phyloP scores from a whole-genome alignment of 2,113 vertebrate genomes.

The Chamaea fasciata region DNA sequence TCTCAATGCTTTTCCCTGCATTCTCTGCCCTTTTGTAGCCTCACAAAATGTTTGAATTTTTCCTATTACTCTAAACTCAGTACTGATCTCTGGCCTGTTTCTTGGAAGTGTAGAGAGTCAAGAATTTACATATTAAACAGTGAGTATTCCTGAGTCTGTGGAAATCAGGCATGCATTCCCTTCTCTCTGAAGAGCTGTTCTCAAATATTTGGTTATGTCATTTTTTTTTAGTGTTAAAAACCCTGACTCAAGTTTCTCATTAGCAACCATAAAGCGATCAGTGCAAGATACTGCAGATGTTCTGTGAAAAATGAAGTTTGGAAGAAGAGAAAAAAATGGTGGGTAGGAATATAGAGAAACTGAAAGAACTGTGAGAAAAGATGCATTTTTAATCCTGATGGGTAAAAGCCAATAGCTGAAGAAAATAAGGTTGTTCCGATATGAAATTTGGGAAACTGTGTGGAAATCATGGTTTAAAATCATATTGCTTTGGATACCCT shows the following conservation, averaged over 20 bases:
- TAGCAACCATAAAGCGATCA: slow-evolving; percentile 3
- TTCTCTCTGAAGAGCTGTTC: slow-evolving; percentile 12
- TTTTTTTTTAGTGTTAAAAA: slow-evolving; percentile 21
- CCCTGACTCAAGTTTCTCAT: slow-evolving; percentile 7
- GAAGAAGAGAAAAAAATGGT: slow-evolving; percentile 8
- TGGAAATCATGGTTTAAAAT: neutral
- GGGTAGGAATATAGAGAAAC: neutral
- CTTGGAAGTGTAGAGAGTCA: neutral
- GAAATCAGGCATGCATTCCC: neutral
- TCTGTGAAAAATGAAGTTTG: slow-evolving; percentile 45
- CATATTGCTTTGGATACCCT: slow-evolving; percentile 13
- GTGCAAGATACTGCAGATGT: slow-evolving; percentile 42
- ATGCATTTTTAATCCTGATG: neutral
- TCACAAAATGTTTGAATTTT: neutral
- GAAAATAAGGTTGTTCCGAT: neutral
- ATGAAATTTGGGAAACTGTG: slow-evolving; percentile 1
- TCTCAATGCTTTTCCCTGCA: neutral
- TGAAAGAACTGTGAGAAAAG: slow-evolving; percentile 19
- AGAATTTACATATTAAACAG: neutral
- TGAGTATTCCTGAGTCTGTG: neutral
- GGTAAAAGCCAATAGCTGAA: slow-evolving; percentile 6
- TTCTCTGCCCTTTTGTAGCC: neutral
- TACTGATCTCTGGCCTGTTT: neutral
- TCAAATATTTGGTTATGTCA: slow-evolving; percentile 19
- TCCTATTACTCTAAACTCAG: neutral